phyloP scores from a whole-genome alignment of 92 coral and sea anemone species.

The Metridium senile region DNA sequence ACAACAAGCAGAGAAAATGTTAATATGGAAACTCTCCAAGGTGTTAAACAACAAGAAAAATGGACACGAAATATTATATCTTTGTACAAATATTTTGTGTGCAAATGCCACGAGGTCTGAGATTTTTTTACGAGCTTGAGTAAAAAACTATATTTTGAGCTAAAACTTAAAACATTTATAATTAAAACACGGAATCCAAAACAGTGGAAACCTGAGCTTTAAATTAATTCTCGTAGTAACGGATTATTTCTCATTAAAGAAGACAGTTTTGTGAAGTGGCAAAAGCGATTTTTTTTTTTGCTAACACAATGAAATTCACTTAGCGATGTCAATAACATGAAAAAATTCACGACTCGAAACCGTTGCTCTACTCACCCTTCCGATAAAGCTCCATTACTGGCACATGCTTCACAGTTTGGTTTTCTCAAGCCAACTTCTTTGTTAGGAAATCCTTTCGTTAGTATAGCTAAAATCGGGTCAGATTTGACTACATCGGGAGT shows the following conservation, averaged over 20 bases:
- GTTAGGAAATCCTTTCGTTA: conserved; percentile 86
- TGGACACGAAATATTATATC: not conserved
- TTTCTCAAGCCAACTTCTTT: conserved; percentile 68
- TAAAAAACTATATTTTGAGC: not conserved
- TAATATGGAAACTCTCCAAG: not conserved
- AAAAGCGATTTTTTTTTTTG: not conserved
- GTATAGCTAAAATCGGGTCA: conserved; percentile 90
- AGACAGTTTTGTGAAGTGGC: not conserved
- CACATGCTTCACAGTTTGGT: conserved; percentile 72
- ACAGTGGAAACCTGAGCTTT: not conserved
- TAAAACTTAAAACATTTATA: not conserved
- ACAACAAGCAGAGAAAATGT: not conserved
- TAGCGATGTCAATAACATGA: not conserved
- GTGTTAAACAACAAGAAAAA: not conserved
- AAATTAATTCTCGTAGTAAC: not conserved
- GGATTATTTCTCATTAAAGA: not conserved
- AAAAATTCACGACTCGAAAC: not conserved
- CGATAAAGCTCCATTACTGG: conserved; percentile 57
- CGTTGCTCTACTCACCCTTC: conserved; percentile 57
- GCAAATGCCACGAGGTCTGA: not conserved
- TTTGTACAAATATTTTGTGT: not conserved
- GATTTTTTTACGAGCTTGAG: not conserved
- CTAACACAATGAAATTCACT: not conserved
- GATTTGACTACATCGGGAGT: conserved; percentile 83
- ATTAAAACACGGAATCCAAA: not conserved